Base-by-base conservation (phyloP, 2,888 invertebrate species). In the Nymphalis urticae region DNA sequence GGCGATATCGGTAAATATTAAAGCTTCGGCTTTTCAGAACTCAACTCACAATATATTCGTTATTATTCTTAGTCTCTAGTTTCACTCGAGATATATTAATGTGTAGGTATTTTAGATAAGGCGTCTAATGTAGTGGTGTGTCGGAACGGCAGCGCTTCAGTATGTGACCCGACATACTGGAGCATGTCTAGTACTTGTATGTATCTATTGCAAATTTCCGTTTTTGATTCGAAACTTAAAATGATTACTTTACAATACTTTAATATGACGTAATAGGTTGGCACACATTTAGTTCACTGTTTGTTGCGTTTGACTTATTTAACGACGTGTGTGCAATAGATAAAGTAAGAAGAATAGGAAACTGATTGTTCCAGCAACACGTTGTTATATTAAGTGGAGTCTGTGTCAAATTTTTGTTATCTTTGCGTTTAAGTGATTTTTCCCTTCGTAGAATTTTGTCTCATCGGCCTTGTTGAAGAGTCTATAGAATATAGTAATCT, bases 101-200 rank as follows among this genome's bases (percentile, higher is more conserved):
- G 42, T 42, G 42, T 42, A 42, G 42, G 10, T 42, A 42, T 42
- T 13, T 42, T 42, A 42, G 42, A 42, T 1, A 8, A 42, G 10
- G 10, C 4, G 13, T 13, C 42, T 42, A 42, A 42, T 2, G 4
- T 42, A 13, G 42, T 9, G 53, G 53, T 53, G 8, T 21, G 16
- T 16, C 24, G 53, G 53, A 19, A 53, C 6, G 16, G 24, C 27
- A 53, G 24, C 19, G 53, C 24, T 53, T 19, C 53, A 53, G 27
- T 53, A 53, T 53, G 53, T 53, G 53, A 24, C 53, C 53, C 53
- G 53, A 27, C 24, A 53, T 53, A 53, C 53, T 53, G 27, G 24
- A 13, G 27, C 53, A 16, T 53, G 53, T 53, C 24, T 24, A 53
- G 9, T 21, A 51, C 19, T 19, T n/a, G n/a, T 48, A 7, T 19